Percentiles rank a stretch among this genome's conserved stretches.
Conservation (phyloP, 2,113 vertebrate genomes). For the Cyanoramphus novaezelandiae region DNA sequence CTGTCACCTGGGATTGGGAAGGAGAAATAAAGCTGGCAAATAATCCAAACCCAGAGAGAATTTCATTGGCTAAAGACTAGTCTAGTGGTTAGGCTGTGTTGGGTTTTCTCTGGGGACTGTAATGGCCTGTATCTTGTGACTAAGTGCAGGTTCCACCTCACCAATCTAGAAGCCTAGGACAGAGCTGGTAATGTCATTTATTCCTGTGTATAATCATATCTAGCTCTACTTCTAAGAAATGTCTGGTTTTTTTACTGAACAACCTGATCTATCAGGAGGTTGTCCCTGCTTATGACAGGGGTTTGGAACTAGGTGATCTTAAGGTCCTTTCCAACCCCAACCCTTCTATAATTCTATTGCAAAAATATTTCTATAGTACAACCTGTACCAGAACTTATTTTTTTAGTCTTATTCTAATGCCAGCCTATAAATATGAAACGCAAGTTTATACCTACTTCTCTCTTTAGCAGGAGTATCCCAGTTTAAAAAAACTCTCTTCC, state of each 20-base stretch:
- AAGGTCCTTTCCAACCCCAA: not conserved
- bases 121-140: not conserved
- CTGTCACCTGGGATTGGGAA: not conserved
- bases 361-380: not conserved
- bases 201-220: not conserved
- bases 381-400: not conserved
- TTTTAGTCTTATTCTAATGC: not conserved
- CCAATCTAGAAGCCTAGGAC: not conserved
- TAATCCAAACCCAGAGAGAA: not conserved
- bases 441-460: not conserved
- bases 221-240: not conserved
- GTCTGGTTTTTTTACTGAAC: not conserved
- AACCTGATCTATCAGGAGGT: not conserved
- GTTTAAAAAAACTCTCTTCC: not conserved
- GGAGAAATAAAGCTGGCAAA: not conserved
- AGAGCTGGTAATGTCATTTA: not conserved
- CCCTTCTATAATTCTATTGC: not conserved
- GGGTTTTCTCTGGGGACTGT: fast-evolving
- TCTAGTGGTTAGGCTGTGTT: not conserved
- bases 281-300: not conserved
- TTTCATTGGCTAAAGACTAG: not conserved
- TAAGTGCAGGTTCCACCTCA: not conserved
- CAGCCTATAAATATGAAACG: not conserved
- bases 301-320: not conserved
- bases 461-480: not conserved